Evolutionary conservation across 2,113 vertebrate genomes (phyloP), one percentile per base, ranked within the genome.

Genomic region (Brachypodius melanocephalos): DNA sequence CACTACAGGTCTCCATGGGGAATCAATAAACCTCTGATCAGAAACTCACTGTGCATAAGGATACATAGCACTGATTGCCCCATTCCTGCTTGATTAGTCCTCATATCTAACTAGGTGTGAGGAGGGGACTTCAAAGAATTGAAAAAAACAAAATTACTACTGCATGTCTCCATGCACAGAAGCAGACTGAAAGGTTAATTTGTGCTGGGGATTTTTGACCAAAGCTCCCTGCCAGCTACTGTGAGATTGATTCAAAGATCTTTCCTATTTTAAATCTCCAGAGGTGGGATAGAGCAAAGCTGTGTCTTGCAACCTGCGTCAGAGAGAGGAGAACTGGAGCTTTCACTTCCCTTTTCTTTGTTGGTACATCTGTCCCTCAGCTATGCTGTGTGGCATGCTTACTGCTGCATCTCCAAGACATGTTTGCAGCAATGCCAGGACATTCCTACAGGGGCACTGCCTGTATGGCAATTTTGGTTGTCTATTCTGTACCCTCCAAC

Each of bases 291-390:
- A 45, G 79, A 83, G 68, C 42, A 80, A 79, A 94, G 79, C 32
- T 0, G 3, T 59, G 16, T 79, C 59, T 85, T 82, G 40, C 62
- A 85, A 85, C 61, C 43, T 74, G 59, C 55, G 9, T 88, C 94
- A 96, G 46, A 82, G 80, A 32, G 36, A 14, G 17, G 42, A 94
- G 90, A 77, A 48, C 72, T 57, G 61, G 72, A 85, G 52, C 65
- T 96, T 94, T 97, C 94, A 71, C 65, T 95, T 97, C 96, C 84
- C 46, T 90, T 91, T 96, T 85, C 66, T 66, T 80, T 43, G 52
- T 61, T 57, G 72, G 34, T 34, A 49, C 67, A 80, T 93, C 90
- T 95, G 91, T 57, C 46, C 34, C 38, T 69, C 32, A 65, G 25
- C 58, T 63, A 34, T 36, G 45, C 57, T 57, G 22, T 22, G 9